Base-by-base conservation (phyloP, 2,888 invertebrate species). In the Himalopsyche anomala region DNA sequence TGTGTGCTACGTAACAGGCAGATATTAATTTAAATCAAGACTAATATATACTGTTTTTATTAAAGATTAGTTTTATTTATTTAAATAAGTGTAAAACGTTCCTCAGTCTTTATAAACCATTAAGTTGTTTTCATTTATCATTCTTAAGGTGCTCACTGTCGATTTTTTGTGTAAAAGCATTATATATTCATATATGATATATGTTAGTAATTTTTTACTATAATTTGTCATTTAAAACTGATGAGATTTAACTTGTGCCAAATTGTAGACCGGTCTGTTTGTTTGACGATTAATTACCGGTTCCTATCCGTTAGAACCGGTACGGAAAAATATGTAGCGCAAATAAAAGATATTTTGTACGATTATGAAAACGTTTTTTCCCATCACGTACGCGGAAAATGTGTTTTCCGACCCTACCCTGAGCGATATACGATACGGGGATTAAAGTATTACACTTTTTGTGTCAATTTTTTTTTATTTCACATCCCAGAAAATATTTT, bases 341-440 rank as follows among this genome's bases (percentile, higher is more conserved):
- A 74, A 74, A 74, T 74, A 74, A 74, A 74, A 36, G 74, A 74
- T 74, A 74, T 74, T 74, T 5, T 12, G 36, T 74, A 74, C 74
- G 74, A 74, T 74, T 74, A 74, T 74, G 36, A 74, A 74, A 74
- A 74, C 74, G 74, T 74, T 74, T 74, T 74, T 74, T 74, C 15
- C 12, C 38, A 74, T 11, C 38, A 74, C 74, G 74, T 74, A 74
- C 74, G 74, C 74, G 74, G 74, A 74, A 74, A 74, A 74, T 74
- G 74, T 74, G 74, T 74, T 28, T 74, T 38, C 74, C 74, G 74
- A 74, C 74, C 74, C 74, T 74, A 74, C 74, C 28, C 74, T 36
- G 74, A 74, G 36, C 74, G 74, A 74, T 74, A 74, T 74, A 36
- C 38, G 74, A 74, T 74, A 74, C 36, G 74, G 36, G 38, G 74